Percentiles rank a stretch among this genome's conserved stretches.
phyloP scores from a whole-genome alignment of 2,797 vertebrate species.

The Hypotaenidia okinawae region DNA sequence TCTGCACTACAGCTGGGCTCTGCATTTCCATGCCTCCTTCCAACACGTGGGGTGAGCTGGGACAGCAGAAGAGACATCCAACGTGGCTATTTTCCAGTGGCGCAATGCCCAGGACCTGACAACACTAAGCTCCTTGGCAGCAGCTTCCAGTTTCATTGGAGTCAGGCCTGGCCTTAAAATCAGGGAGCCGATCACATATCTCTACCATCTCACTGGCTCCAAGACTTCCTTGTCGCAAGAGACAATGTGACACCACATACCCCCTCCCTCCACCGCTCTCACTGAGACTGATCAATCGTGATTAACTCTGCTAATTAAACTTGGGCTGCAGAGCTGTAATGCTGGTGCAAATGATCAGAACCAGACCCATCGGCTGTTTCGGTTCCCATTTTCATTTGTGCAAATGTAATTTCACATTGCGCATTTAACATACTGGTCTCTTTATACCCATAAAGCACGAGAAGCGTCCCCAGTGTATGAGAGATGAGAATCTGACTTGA shows the following conservation, averaged over 20 bases:
- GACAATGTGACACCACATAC: background rate
- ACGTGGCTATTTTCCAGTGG: constrained; percentile 54
- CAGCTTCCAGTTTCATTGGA: constrained; percentile 39
- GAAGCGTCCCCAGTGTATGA: background rate
- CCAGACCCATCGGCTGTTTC: background rate
- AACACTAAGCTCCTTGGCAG: constrained; percentile 59
- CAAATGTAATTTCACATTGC: background rate
- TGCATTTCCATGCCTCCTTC: constrained; percentile 45
- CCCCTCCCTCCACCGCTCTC: background rate
- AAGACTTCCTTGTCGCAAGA: background rate
- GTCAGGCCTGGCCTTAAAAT: constrained; percentile 43
- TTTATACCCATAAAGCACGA: background rate
- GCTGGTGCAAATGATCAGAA: background rate
- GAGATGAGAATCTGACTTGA: background rate
- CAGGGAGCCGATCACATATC: constrained; percentile 38
- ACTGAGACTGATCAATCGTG: constrained; percentile 17
- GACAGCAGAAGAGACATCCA: constrained; percentile 27
- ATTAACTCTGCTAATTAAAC: constrained; percentile 59
- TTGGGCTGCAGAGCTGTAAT: background rate
- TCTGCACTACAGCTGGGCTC: constrained; percentile 63
- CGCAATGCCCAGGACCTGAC: constrained; percentile 61
- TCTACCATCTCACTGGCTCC: constrained; percentile 23
- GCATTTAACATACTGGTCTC: background rate
- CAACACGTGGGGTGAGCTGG: constrained; percentile 48
- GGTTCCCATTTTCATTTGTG: background rate